These are phyloP conservation scores for Cyprinus carpio DNA, from an alignment of 2,113 vertebrate species.

Conservation along the genomic window DNA sequence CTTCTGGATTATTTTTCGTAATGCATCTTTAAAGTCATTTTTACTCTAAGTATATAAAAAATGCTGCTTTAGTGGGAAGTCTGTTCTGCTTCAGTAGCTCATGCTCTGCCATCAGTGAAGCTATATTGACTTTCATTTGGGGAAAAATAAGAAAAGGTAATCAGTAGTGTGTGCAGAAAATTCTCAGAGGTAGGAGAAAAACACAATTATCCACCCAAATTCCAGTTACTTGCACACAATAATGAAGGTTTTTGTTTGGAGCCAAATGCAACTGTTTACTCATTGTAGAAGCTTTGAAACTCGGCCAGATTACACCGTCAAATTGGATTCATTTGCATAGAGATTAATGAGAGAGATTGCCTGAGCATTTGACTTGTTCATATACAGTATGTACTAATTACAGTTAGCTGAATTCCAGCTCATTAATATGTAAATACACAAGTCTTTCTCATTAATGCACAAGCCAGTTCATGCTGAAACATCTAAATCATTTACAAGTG, in stretches of 20 bases:
- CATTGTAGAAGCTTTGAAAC: slow-evolving; percentile 38
- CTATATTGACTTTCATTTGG: slow-evolving; percentile 16
- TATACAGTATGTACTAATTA: not conserved
- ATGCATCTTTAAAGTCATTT: not conserved
- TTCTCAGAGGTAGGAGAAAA: slow-evolving; percentile 9
- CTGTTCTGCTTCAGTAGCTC: slow-evolving; percentile 1
- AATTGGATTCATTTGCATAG: slow-evolving; percentile 35
- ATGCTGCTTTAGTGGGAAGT: not conserved
- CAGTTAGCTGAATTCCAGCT: not conserved
- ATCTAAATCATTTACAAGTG: slow-evolving; percentile 29
- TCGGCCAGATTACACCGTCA: slow-evolving; percentile 37
- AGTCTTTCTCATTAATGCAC: not conserved
- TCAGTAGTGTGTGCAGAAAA: slow-evolving; percentile 12
- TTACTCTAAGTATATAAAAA: not conserved
- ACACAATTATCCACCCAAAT: slow-evolving; percentile 43
- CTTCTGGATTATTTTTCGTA: not conserved
- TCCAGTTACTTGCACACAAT: slow-evolving; percentile 41
- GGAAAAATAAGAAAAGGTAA: slow-evolving; percentile 15
- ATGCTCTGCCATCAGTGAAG: not conserved
- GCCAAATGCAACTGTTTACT: slow-evolving; percentile 27
- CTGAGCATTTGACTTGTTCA: not conserved
- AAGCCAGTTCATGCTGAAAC: slow-evolving; percentile 3
- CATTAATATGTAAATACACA: slow-evolving; percentile 36
- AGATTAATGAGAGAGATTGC: slow-evolving; percentile 29
- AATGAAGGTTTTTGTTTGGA: slow-evolving; percentile 45